Evolutionary conservation across 2,888 invertebrate genomes (phyloP), one percentile per base, ranked within the genome.

Genomic region (Acanthosepion lycidas): DNA sequence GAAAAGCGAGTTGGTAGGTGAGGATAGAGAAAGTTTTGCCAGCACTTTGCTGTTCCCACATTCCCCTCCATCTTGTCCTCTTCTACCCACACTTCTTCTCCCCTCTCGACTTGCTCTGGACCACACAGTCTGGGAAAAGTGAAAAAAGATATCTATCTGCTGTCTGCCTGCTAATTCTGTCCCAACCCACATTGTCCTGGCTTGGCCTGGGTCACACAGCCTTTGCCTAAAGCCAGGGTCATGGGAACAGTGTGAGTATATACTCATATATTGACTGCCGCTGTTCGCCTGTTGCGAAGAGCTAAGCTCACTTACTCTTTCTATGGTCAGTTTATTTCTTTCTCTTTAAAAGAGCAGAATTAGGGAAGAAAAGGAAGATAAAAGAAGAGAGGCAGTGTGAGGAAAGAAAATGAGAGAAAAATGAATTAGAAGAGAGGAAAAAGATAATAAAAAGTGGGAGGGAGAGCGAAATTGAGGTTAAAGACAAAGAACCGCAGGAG

Each of bases 31-130:
- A 28, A 28, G 28, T 78, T 78, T 78, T 78, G 78, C 78, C 78
- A 78, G 78, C 78, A 78, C 78, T 78, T 78, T n/a, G 78, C 78
- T 78, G 78, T 78, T 78, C 78, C 78, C 78, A 78, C 78, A 78
- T 78, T 78, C 9, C 78, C 28, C 78, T 26, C 2, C 78, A 28
- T 28, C 78, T 8, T 23, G 23, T 26, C 64, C 23, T 8, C 23
- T 6, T 28, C 5, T 20, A 64, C 64, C 6, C 26, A 23, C 64
- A 23, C 78, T 0, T 8, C n/a, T n/a, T 6, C 28, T 15, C 78
- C 8, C 18, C 8, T 78, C n/a, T n/a, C n/a, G n/a, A 0, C 18
- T 78, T 28, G 78, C n/a, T 78, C 78, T 78, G 78, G 78, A 78
- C 78, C 78, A 78, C 78, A 78, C 78, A 78, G 78, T 78, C n/a